These are phyloP conservation scores for Sternarchorhynchus goeldii DNA, from an alignment of 2,797 vertebrate species.

Conservation along the genomic window DNA sequence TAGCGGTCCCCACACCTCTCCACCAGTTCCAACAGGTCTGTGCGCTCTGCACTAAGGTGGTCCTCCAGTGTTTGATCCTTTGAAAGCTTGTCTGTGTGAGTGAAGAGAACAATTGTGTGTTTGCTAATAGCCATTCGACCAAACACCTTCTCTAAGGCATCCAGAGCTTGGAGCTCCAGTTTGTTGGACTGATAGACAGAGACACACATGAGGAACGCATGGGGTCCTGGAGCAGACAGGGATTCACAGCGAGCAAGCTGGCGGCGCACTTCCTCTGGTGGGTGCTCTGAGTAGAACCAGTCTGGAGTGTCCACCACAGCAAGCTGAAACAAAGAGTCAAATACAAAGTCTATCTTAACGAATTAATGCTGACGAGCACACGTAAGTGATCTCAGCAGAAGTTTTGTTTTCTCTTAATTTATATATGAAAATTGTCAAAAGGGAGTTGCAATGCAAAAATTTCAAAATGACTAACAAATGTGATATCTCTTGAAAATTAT, in stretches of 20 bases:
- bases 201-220: constrained; percentile 75
- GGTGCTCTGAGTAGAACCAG: constrained; percentile 67
- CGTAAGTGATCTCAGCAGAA: background rate
- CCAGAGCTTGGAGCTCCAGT: constrained; percentile 64
- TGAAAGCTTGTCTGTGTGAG: constrained; percentile 67
- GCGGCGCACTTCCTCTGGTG: constrained; percentile 62
- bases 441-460: background rate
- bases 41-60: constrained; percentile 66
- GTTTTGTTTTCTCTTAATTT: too few species aligned
- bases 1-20: constrained; percentile 66
- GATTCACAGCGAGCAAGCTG: constrained; percentile 67
- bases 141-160: constrained; percentile 61
- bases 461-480: background rate
- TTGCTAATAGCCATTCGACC: constrained; percentile 60
- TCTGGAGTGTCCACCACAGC: constrained; percentile 70
- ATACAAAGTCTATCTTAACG: background rate
- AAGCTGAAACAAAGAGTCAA: constrained; percentile 60
- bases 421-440: background rate
- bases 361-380: background rate
- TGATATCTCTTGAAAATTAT: background rate
- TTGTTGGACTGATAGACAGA: constrained; percentile 65
- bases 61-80: constrained; percentile 67
- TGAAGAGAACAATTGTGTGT: constrained; percentile 73
- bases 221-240: constrained; percentile 71
- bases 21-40: constrained; percentile 70